Evolutionary conservation across 2,888 invertebrate species (phyloP), one percentile per base, ranked within the genome.

Genomic region (Keiferia lycopersicella): DNA sequence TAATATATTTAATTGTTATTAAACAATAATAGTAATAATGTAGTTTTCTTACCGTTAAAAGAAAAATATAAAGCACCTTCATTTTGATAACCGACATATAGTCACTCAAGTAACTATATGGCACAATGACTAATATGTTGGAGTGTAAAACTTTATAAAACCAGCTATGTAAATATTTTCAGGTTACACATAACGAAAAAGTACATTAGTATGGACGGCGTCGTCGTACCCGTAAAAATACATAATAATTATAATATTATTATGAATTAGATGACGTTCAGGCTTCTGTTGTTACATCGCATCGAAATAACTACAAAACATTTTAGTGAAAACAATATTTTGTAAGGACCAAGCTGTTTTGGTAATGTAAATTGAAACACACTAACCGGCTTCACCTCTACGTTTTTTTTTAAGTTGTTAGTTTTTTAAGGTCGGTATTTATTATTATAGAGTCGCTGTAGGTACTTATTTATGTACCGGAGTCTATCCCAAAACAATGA

Each of bases 11-110:
- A 14, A 2, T 41, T n/a, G n/a, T n/a, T n/a, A n/a, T n/a, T n/a
- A n/a, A n/a, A n/a, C n/a, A n/a, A n/a, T n/a, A n/a, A n/a, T n/a
- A n/a, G 12, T 41, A 41, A 41, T 41, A 41, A 41, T 14, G 3
- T 14, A 41, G 41, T 41, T 41, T 41, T 41, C 41, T 41, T 41
- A 41, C 41, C 41, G 41, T 41, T 6, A 41, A 41, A 41, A 41
- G 41, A 41, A 41, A 41, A 41, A 41, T 41, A 41, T 14, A 57
- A 65, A 41, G 64, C 57, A 51, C 8, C 57, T 68, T 61, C 57
- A 41, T 41, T 41, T 14, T 41, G 14, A n/a, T n/a, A 41, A 41
- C 41, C 41, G 41, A n/a, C 4, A 41, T 8, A 14, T 41, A 41
- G 41, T 6, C 41, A 41, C 41, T 41, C n/a, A 14, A 7, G 41